A percentile compares a stretch with the other conserved stretches of the same genome.
Evolutionary conservation across 1,140 invertebrate species (phyloP).

Genomic region (Zaprionus africanus): DNA sequence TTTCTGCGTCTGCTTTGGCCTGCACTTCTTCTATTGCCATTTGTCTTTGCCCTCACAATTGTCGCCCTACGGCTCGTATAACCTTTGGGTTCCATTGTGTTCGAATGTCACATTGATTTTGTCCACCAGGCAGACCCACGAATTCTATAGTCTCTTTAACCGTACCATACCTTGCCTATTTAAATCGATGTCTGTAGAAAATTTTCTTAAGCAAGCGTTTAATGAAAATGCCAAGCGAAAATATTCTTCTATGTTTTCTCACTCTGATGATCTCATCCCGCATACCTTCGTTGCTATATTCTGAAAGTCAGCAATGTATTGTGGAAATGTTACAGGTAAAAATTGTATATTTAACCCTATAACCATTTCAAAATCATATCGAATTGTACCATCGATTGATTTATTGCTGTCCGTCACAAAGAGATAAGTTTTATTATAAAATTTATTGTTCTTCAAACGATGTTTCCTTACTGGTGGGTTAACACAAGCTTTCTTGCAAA

Average conservation of each 20-base stretch:
- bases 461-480: background rate
- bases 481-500: background rate
- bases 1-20: conserved; percentile 18
- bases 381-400: background rate
- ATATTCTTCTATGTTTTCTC: conserved; percentile 28
- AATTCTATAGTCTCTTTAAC: conserved; percentile 32
- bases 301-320: background rate
- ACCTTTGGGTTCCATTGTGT: conserved; percentile 54
- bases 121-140: conserved; percentile 30
- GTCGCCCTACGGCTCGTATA: conserved; percentile 30
- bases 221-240: conserved; percentile 76
- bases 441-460: background rate
- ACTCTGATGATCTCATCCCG: conserved; percentile 25
- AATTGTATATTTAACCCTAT: background rate
- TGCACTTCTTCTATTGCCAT: conserved; percentile 54
- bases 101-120: conserved; percentile 60
- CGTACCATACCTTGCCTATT: conserved; percentile 46
- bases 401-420: background rate
- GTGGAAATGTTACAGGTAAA: conserved; percentile 5
- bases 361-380: background rate
- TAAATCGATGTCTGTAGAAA: conserved; percentile 56
- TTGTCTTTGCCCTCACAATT: conserved; percentile 66
- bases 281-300: background rate
- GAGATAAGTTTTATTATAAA: background rate
- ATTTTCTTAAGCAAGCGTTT: conserved; percentile 62